Conservation (phyloP, 2,113 vertebrate species). For the Tenrec ecaudatus region DNA sequence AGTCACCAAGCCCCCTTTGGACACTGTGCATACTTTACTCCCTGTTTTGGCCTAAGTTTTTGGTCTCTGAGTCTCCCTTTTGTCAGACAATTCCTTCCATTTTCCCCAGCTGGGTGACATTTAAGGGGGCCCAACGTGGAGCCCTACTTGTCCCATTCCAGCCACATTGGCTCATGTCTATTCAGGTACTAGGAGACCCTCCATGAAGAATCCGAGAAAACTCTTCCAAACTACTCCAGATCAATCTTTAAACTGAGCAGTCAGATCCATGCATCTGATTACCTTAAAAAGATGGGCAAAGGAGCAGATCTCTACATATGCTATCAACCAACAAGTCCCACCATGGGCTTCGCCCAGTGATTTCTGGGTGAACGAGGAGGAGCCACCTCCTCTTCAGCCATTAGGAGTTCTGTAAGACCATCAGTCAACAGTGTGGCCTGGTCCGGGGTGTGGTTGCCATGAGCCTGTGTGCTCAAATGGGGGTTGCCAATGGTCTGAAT, state of each 20-base stretch:
- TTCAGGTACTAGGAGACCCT: background rate
- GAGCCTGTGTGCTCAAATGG: background rate
- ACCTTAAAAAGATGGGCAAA: background rate
- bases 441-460: background rate
- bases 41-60: background rate
- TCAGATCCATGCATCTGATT: background rate
- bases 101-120: background rate
- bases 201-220: background rate
- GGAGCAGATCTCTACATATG: background rate
- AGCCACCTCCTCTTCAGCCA: background rate
- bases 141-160: background rate
- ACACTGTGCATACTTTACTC: background rate
- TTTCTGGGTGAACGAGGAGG: background rate
- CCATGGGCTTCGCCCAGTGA: background rate
- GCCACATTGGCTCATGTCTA: background rate
- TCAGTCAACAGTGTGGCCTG: background rate
- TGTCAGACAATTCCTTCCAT: background rate
- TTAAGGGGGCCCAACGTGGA: background rate
- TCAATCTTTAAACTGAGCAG: background rate
- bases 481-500: background rate
- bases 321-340: too few relatives aligned
- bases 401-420: background rate
- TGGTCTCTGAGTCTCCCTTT: background rate
- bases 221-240: background rate
- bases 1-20: background rate